Conservation (phyloP, 2,888 invertebrate genomes). For the Dolichopus griseipennis region DNA sequence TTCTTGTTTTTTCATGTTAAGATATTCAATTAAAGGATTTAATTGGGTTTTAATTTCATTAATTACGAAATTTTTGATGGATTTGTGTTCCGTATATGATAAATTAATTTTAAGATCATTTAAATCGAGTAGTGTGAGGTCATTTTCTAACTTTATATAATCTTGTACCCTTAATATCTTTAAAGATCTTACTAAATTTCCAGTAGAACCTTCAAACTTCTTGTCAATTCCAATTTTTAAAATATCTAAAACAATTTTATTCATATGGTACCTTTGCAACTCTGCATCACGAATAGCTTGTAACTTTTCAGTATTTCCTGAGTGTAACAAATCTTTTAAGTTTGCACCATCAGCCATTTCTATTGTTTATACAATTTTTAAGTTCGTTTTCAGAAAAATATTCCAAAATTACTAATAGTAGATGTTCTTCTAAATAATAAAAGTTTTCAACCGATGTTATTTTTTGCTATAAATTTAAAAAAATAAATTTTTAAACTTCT, state of each 20-base stretch:
- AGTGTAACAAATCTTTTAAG: constrained; percentile 27
- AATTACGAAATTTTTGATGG: constrained; percentile 28
- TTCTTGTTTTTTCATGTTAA: constrained; percentile 28
- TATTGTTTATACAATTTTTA: too few species aligned
- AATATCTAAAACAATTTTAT: constrained; percentile 30
- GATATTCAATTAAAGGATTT: constrained; percentile 27
- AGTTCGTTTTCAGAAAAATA: too few species aligned
- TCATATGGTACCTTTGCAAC: constrained; percentile 29
- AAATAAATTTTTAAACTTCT: too few species aligned
- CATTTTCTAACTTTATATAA: constrained; percentile 24
- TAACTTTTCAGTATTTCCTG: constrained; percentile 30
- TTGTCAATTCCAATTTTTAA: constrained; percentile 22
- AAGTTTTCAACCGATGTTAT: too few species aligned
- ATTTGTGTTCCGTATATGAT: constrained; percentile 35
- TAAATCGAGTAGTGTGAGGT: constrained; percentile 26
- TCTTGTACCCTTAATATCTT: constrained; percentile 26
- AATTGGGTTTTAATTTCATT: constrained; percentile 25
- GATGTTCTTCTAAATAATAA: too few species aligned
- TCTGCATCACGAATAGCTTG: constrained; percentile 27
- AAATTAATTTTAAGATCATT: constrained; percentile 20
- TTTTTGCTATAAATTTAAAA: too few species aligned
- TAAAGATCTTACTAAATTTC: constrained; percentile 25
- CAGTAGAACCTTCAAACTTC: constrained; percentile 21
- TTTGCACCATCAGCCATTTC: constrained; percentile 24
- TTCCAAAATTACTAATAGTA: too few species aligned